A percentile compares a stretch with the other conserved stretches of the same genome.
These are phyloP conservation scores for Tenthredo scrophulariae DNA, from an alignment of 2,888 invertebrate species.

Conservation along the genomic window DNA sequence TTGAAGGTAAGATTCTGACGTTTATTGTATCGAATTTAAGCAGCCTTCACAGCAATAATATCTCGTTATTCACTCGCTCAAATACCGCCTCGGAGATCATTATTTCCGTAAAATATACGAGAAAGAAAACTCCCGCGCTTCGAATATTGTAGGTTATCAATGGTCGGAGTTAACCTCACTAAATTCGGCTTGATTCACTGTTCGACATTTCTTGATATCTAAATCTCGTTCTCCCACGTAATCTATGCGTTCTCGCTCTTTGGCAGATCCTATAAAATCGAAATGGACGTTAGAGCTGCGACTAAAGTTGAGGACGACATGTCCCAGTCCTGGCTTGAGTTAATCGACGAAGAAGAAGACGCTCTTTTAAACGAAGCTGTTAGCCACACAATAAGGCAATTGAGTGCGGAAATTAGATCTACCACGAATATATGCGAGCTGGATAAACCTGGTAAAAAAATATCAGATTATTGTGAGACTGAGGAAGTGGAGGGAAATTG, in stretches of 20 bases:
- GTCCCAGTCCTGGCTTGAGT: constrained; percentile 1
- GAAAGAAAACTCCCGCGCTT: neutral
- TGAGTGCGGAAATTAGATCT: constrained; percentile 24
- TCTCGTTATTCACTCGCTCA: neutral
- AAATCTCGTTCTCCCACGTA: neutral
- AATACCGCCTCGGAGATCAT: neutral
- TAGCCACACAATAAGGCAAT: constrained; percentile 55
- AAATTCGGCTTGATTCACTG: neutral
- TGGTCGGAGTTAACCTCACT: neutral
- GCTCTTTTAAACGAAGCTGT: constrained; percentile 66
- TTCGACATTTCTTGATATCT: neutral
- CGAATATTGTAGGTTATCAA: neutral
- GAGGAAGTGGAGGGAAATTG: constrained; percentile 51
- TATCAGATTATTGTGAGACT: constrained; percentile 33
- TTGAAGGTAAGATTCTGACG: neutral
- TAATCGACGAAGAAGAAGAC: constrained; percentile 62
- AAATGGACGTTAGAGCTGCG: constrained; percentile 18
- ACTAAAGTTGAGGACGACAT: constrained; percentile 25
- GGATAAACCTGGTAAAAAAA: constrained; percentile 53
- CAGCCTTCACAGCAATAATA: neutral
- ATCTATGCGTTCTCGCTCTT: neutral
- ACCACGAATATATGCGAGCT: constrained; percentile 29
- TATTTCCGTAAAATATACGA: neutral
- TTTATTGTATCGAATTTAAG: neutral
- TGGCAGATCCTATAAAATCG: neutral